Percentiles rank a stretch among this genome's conserved stretches.
These are phyloP conservation scores for Nasonia vitripennis DNA, from an alignment of 1,140 invertebrate species.

Conservation along the genomic window DNA sequence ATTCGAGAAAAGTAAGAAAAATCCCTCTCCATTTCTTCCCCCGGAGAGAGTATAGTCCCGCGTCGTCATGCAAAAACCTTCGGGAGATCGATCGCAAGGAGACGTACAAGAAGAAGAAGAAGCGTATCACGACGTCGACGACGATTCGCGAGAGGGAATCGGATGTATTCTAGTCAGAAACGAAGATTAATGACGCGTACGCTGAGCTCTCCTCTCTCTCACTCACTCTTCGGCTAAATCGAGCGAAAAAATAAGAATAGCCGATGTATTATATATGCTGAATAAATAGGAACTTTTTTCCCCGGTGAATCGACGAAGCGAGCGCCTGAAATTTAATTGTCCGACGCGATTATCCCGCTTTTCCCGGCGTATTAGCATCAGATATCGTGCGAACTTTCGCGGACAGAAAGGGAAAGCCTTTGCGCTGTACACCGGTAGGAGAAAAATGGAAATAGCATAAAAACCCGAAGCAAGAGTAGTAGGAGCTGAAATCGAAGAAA, in stretches of 20 bases:
- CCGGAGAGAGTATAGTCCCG: neutral
- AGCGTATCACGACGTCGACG: slow-evolving; percentile 13
- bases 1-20: slow-evolving; percentile 1
- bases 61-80: slow-evolving; percentile 41
- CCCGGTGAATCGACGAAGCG: neutral
- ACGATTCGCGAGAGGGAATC: slow-evolving; percentile 32
- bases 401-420: neutral
- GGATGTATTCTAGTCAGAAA: slow-evolving; percentile 46
- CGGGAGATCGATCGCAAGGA: slow-evolving; percentile 13
- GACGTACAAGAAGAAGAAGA: slow-evolving; percentile 11
- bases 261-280: slow-evolving; percentile 68
- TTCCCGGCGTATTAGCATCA: too few species aligned
- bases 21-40: neutral
- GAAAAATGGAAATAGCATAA: slow-evolving; percentile 28
- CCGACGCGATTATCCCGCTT: neutral
- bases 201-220: slow-evolving; percentile 45
- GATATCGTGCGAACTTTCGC: neutral
- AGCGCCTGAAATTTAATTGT: slow-evolving; percentile 12
- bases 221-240: slow-evolving; percentile 60
- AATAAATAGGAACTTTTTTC: slow-evolving; percentile 61
- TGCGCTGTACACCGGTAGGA: neutral
- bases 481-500: slow-evolving; percentile 33
- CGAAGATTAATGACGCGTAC: slow-evolving; percentile 58
- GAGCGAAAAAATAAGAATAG: slow-evolving; percentile 67
- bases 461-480: neutral